Evolutionary conservation across 2,113 vertebrate genomes (phyloP).

Genomic region (Psittacus erithacus): DNA sequence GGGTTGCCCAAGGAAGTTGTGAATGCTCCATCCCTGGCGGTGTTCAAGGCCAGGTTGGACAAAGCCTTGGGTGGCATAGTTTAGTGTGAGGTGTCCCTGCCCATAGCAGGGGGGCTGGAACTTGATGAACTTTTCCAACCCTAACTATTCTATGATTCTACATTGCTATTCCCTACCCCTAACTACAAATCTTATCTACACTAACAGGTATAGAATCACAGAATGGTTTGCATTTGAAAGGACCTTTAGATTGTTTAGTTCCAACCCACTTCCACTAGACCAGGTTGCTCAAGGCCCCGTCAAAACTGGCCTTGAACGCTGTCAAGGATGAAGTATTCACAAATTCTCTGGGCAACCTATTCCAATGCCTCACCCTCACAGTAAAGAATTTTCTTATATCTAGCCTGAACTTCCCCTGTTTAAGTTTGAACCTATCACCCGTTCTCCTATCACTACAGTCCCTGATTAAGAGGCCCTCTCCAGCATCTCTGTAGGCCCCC

Average conservation of each 20-base stretch:
- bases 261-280: background rate
- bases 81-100: too few relatives aligned
- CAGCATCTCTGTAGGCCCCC: background rate
- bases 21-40: rapidly evolving
- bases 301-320: background rate
- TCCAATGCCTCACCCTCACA: background rate
- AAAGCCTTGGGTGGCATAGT: too few relatives aligned
- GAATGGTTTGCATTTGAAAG: background rate
- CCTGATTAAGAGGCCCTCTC: background rate
- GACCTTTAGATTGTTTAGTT: background rate
- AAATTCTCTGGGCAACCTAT: background rate
- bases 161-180: background rate
- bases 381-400: background rate
- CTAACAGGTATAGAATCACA: background rate
- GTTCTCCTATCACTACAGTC: background rate
- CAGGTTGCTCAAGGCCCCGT: background rate
- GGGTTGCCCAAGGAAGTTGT: too few relatives aligned
- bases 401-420: background rate
- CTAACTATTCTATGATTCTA: too few relatives aligned
- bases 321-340: background rate
- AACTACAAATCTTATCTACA: background rate
- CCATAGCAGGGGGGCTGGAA: too few relatives aligned
- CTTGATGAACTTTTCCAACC: too few relatives aligned
- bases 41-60: too few relatives aligned
- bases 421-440: background rate